Conservation (phyloP, 2,113 vertebrate species). For the Crocuta crocuta region DNA sequence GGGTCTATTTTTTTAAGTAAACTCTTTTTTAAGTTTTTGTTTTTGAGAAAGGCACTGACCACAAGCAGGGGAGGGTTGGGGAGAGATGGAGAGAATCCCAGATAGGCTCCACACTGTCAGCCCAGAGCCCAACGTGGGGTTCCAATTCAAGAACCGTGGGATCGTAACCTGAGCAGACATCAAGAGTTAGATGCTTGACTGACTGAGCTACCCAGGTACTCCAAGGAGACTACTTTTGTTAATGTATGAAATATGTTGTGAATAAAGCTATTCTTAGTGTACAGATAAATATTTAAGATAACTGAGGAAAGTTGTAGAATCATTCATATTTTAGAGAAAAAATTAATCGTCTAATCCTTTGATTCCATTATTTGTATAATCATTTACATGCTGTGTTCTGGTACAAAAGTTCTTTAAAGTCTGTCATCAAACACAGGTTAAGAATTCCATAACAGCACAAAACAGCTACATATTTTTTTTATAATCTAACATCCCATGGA, state of each 20-base stretch:
- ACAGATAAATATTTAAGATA: not conserved
- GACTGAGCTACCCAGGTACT: too few relatives aligned
- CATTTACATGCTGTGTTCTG: not conserved
- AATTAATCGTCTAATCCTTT: not conserved
- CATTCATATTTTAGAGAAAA: not conserved
- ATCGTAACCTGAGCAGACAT: too few relatives aligned
- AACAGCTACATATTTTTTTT: not conserved
- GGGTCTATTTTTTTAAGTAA: not conserved
- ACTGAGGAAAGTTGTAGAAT: not conserved
- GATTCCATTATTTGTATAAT: not conserved
- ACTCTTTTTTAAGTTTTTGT: too few relatives aligned
- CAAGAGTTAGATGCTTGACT: too few relatives aligned
- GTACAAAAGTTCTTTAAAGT: not conserved
- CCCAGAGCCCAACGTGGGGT: too few relatives aligned
- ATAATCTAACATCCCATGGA: not conserved
- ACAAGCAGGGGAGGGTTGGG: too few relatives aligned
- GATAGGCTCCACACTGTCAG: too few relatives aligned
- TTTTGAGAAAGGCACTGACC: too few relatives aligned
- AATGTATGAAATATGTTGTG: not conserved
- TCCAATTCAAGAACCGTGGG: too few relatives aligned
- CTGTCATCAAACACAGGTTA: not conserved
- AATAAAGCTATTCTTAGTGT: conserved; percentile 5
- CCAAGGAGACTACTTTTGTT: not conserved
- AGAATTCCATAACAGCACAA: not conserved
- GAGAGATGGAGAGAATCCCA: too few relatives aligned